Percentiles rank a stretch among this genome's conserved stretches.
These are phyloP conservation scores for Galeopsomyia nigrocyanea DNA, from an alignment of 2,888 invertebrate species.

Conservation along the genomic window DNA sequence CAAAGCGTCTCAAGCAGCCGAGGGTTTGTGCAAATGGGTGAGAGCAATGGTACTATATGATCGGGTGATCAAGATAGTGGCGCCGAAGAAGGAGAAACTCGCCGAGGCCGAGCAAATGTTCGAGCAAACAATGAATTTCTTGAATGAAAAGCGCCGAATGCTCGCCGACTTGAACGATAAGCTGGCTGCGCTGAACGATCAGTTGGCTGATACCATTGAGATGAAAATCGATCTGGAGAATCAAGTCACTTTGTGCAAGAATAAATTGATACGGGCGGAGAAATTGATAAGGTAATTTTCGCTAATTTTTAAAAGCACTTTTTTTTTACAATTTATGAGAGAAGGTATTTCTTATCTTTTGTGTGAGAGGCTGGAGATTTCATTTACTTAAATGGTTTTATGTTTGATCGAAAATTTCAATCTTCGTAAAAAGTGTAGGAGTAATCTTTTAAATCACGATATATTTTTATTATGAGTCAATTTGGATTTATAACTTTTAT, in stretches of 20 bases:
- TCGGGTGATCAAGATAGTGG: slow-evolving; percentile 84
- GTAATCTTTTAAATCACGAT: no score
- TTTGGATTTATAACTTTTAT: no score
- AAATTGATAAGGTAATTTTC: slow-evolving; percentile 78
- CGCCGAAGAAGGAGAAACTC: slow-evolving; percentile 88
- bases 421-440: no score
- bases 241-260: slow-evolving; percentile 76
- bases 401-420: no score
- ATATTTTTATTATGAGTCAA: no score
- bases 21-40: slow-evolving; percentile 93
- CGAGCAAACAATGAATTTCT: slow-evolving; percentile 84
- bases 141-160: slow-evolving; percentile 86
- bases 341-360: no score
- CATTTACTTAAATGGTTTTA: no score
- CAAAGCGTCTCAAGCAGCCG: slow-evolving; percentile 94
- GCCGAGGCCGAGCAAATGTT: slow-evolving; percentile 86
- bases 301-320: not conserved
- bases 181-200: slow-evolving; percentile 79
- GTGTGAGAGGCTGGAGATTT: no score
- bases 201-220: slow-evolving; percentile 76
- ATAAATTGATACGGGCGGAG: slow-evolving; percentile 87
- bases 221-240: slow-evolving; percentile 80
- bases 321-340: no score
- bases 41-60: slow-evolving; percentile 92
- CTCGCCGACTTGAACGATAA: slow-evolving; percentile 83